These are phyloP conservation scores for Circaetus gallicus DNA, from an alignment of 2,113 vertebrate genomes.

Conservation along the genomic window DNA sequence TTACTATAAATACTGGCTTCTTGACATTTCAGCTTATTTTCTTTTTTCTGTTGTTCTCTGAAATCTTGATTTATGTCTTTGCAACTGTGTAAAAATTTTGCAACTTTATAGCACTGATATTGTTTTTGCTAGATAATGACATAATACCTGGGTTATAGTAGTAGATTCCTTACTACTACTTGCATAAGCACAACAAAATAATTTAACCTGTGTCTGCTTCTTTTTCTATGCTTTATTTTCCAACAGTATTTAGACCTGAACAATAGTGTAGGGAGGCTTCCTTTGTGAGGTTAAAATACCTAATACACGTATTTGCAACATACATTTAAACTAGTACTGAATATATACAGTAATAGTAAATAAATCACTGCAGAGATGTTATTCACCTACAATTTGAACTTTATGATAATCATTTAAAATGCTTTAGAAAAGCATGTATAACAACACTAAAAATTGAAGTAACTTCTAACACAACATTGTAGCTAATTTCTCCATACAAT, in stretches of 20 bases:
- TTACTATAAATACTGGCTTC: not conserved
- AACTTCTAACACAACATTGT: not conserved
- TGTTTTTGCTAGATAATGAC: not conserved
- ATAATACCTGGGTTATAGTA: not conserved
- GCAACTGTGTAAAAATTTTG: not conserved
- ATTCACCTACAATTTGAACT: not conserved
- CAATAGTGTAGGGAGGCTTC: not conserved
- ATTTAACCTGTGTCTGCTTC: not conserved
- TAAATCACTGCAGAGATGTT: not conserved
- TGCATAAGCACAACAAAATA: not conserved
- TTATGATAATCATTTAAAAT: not conserved
- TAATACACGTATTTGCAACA: not conserved
- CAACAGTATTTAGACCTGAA: not conserved
- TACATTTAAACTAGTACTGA: not conserved
- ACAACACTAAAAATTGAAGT: not conserved
- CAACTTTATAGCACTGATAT: not conserved
- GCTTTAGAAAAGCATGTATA: not conserved
- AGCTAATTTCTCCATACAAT: not conserved
- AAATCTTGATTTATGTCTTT: not conserved
- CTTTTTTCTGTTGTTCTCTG: not conserved
- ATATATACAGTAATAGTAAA: not conserved
- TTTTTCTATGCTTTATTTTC: not conserved
- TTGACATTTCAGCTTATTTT: not conserved
- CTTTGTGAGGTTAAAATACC: not conserved
- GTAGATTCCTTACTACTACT: not conserved